Evolutionary conservation across 1,140 invertebrate genomes (phyloP).

Genomic region (Anastrepha obliqua): DNA sequence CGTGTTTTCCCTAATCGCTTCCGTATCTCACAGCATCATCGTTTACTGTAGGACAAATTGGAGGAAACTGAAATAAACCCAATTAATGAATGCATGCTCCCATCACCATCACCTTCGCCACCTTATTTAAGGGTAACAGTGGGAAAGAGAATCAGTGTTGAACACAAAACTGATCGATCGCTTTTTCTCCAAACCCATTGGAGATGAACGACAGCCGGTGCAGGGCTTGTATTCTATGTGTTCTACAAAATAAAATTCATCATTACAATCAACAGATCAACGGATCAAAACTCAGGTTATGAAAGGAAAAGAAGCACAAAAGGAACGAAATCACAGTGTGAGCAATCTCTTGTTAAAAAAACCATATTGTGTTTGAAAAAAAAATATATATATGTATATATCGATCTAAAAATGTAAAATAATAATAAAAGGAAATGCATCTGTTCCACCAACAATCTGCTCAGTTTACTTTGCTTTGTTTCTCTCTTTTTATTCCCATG

Average conservation of each 20-base stretch:
- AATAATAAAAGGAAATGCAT: background rate
- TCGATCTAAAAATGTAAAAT: constrained; percentile 9
- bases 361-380: background rate
- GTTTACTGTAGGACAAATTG: background rate
- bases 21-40: constrained; percentile 30
- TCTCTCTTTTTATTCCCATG: constrained; percentile 15
- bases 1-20: constrained; percentile 16
- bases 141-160: background rate
- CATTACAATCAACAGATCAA: constrained; percentile 14
- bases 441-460: constrained; percentile 39
- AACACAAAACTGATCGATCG: background rate
- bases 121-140: background rate
- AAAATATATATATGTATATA: no score
- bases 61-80: background rate
- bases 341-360: constrained; percentile 3
- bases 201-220: background rate
- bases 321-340: constrained; percentile 7
- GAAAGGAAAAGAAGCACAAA: background rate
- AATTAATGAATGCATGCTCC: background rate
- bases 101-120: background rate
- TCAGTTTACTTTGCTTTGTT: constrained; percentile 32
- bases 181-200: background rate
- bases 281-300: background rate
- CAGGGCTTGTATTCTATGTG: background rate
- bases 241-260: background rate